Conservation (phyloP, 2,888 invertebrate species). For the Drosophila pseudotalamancana region DNA sequence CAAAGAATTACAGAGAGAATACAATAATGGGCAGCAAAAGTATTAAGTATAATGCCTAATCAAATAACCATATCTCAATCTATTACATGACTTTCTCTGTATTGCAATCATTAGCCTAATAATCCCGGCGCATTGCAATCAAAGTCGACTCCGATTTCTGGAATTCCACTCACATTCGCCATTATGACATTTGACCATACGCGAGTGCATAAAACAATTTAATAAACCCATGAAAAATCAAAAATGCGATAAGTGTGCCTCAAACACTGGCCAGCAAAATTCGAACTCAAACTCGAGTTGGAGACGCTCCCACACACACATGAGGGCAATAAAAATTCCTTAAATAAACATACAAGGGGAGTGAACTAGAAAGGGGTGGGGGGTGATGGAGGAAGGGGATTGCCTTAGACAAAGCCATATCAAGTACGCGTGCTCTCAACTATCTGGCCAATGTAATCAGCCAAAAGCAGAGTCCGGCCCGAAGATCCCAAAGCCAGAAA, state of each 20-base stretch:
- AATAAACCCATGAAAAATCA: conserved; percentile 79
- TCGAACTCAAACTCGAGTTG: conserved; percentile 15
- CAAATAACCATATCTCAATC: conserved; percentile 13
- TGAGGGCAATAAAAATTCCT: conserved; percentile 69
- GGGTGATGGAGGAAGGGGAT: not conserved
- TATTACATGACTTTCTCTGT: conserved; percentile 2
- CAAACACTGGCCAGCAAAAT: conserved; percentile 4
- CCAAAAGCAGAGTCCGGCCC: conserved; percentile 24
- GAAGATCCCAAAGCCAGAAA: conserved; percentile 45
- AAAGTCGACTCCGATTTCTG: conserved; percentile 54
- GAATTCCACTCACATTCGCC: conserved; percentile 47
- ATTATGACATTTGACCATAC: conserved; percentile 60
- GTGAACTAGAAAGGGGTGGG: not conserved
- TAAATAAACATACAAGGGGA: conserved; percentile 63
- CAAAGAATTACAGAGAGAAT: not conserved
- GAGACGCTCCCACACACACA: conserved; percentile 20
- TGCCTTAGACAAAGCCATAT: conserved; percentile 50
- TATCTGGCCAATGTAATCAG: conserved; percentile 57
- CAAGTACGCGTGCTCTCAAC: conserved; percentile 67
- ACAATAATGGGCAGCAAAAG: too few relatives aligned
- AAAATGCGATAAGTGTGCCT: conserved; percentile 68
- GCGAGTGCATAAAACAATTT: conserved; percentile 67
- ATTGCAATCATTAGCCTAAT: conserved; percentile 48
- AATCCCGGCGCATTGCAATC: conserved; percentile 48
- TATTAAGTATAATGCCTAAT: conserved; percentile 4